These are phyloP conservation scores for Parauchenoglanis punctatus DNA, from an alignment of 2,797 vertebrate species.

Conservation along the genomic window DNA sequence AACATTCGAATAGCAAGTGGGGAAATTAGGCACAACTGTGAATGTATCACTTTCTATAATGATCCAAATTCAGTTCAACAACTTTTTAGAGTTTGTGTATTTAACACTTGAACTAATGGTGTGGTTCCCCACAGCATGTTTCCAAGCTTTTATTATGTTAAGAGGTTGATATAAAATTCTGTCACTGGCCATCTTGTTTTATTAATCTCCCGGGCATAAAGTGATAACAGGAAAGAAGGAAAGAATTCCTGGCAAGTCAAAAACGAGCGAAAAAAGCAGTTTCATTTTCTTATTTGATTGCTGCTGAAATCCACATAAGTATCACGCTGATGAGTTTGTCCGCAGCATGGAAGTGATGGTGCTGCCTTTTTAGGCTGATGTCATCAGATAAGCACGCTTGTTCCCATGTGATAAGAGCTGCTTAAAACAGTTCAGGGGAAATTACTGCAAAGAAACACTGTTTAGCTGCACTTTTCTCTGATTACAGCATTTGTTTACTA, in stretches of 20 bases:
- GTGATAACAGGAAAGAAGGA: conserved; percentile 49
- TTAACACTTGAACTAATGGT: conserved; percentile 58
- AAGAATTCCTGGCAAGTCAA: conserved; percentile 36
- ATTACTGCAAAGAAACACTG: conserved; percentile 63
- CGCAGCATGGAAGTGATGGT: conserved; percentile 38
- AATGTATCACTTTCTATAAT: conserved; percentile 35
- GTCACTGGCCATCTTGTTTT: conserved; percentile 50
- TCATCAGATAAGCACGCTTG: conserved; percentile 68
- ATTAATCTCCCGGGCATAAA: conserved; percentile 54
- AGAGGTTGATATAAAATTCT: conserved; percentile 52
- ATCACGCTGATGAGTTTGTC: conserved; percentile 32
- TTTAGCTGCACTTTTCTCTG: conserved; percentile 62
- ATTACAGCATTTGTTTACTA: conserved; percentile 64
- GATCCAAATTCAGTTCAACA: conserved; percentile 41
- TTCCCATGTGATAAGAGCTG: conserved; percentile 78
- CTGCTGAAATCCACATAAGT: conserved; percentile 24
- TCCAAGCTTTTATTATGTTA: conserved; percentile 46
- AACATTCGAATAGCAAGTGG: conserved; percentile 23
- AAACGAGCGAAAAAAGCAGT: conserved; percentile 46
- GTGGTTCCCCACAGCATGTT: conserved; percentile 14
- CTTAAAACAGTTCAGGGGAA: conserved; percentile 67
- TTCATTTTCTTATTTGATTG: conserved; percentile 31
- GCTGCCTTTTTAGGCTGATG: conserved; percentile 55
- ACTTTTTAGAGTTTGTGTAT: conserved; percentile 44
- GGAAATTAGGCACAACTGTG: conserved; percentile 37